Evolutionary conservation across 2,797 vertebrate genomes (phyloP), one percentile per base, ranked within the genome.

Genomic region (Xiphophorus birchmanni): DNA sequence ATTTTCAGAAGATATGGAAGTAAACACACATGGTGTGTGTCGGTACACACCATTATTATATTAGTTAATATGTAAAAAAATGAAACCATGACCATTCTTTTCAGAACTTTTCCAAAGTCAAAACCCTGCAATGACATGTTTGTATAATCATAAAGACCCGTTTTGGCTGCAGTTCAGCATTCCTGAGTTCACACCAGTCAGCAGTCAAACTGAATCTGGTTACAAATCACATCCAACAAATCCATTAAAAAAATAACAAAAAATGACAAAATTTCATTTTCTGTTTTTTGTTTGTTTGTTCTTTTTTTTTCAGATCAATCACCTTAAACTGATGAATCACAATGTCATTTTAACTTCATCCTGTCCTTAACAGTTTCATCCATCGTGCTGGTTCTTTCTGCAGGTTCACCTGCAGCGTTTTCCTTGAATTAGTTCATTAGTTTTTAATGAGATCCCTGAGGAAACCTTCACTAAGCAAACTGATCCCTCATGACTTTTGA

Each of bases 401-500:
- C 88, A 92, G 87, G 88, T 88, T 80, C 86, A 82, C 91, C 84
- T 86, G 83, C 42, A 40, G 87, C 45, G 65, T 79, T 75, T 83
- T 69, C 78, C 80, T 78, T 63, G 15, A 73, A 73, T 80, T 81
- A 76, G 78, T 82, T 80, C 50, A 69, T 65, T n/a, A 67, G 80
- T 48, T 52, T 83, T 73, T 95, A 95, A 95, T 94, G 88, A 95
- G 93, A 54, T 93, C 93, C 93, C 90, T 1, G n/a, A 87, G 92
- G 92, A 94, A 85, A 83, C 56, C 18, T 12, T 47, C 2, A 0
- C 76, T 73, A 82, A 86, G 83, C 75, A 67, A 63, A 79, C 78
- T 74, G 74, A 74, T 82, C 75, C 52, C 74, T 75, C 80, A 17
- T 75, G 82, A 88, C 89, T 88, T 91, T 69, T 84, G 87, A 90